These are phyloP conservation scores for Erpobdella octoculata DNA, from an alignment of 2,888 invertebrate species.

Conservation along the genomic window DNA sequence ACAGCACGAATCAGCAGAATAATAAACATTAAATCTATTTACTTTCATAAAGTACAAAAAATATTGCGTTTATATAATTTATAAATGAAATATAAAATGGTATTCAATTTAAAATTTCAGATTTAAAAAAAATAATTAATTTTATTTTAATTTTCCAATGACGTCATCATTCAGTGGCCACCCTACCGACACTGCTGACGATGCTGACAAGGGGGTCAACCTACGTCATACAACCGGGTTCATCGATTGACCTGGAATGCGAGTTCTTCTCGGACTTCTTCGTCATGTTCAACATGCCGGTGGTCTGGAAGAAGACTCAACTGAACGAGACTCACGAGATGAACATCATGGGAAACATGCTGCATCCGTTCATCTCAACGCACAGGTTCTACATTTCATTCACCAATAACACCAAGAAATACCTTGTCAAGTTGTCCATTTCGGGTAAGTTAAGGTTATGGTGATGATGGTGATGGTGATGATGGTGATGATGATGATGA, in stretches of 20 bases:
- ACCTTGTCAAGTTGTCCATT: neutral
- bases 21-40: too few species aligned
- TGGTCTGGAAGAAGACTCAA: slow-evolving; percentile 16
- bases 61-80: too few species aligned
- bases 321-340: slow-evolving; percentile 2
- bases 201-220: neutral
- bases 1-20: too few species aligned
- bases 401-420: neutral
- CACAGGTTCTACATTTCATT: neutral
- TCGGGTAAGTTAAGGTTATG: slow-evolving; percentile 3
- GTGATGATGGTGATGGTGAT: slow-evolving; percentile 22
- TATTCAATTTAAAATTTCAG: neutral
- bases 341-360: neutral
- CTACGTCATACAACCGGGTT: neutral
- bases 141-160: neutral
- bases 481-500: slow-evolving; percentile 12
- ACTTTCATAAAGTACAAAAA: too few species aligned
- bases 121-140: neutral
- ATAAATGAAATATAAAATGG: neutral
- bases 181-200: neutral
- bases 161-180: neutral
- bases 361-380: neutral
- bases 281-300: slow-evolving; percentile 13
- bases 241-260: neutral
- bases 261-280: slow-evolving; percentile 13